Evolutionary conservation across 2,113 vertebrate genomes (phyloP), one percentile per base, ranked within the genome.

Genomic region (Shinisaurus crocodilurus): DNA sequence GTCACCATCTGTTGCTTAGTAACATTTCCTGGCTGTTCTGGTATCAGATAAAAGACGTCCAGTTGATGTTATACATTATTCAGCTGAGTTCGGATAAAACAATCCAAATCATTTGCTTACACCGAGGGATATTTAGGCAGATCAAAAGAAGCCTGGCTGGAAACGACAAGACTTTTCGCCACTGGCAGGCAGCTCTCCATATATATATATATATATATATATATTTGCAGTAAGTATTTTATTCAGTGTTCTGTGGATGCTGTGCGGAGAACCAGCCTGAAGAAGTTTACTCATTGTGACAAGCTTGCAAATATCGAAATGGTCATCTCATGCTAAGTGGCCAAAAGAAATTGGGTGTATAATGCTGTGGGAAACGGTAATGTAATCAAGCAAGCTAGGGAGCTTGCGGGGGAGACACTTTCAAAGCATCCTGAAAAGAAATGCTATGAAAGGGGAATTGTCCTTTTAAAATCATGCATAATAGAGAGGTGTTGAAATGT

Each of bases 1-100:
- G 96, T 97, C 97, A 97, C 97, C 96, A 97, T 97, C 94, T 80
- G 98, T 98, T 98, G 97, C 97, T 97, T 97, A 97, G 98, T 97
- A 98, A 98, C 97, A 67, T 95, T 95, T 94, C 96, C 96, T 97
- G 97, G 96, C 95, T 96, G 94, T 97, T 97, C 97, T 96, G 89
- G 18, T 97, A 97, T 97, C 96, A 96, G 96, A 97, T 97, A 96
- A 97, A 97, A 96, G 95, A 97, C 96, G 96, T 97, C 96, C 96
- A 97, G 94, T 95, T 95, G 95, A 96, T 72, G 87, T 96, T 97
- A 97, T 97, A 93, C 95, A 97, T 98, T 98, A 98, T 98, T 98
- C 96, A 97, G 97, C 91, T 91, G 93, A 80, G 85, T 97, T 95
- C 95, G 95, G 96, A 97, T 97, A 96, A 97, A 96, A 97, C 94